Percentiles rank a stretch among this genome's conserved stretches.
Conservation (phyloP, 92 coral and sea anemone genomes). For the Parazoanthus darwini region DNA sequence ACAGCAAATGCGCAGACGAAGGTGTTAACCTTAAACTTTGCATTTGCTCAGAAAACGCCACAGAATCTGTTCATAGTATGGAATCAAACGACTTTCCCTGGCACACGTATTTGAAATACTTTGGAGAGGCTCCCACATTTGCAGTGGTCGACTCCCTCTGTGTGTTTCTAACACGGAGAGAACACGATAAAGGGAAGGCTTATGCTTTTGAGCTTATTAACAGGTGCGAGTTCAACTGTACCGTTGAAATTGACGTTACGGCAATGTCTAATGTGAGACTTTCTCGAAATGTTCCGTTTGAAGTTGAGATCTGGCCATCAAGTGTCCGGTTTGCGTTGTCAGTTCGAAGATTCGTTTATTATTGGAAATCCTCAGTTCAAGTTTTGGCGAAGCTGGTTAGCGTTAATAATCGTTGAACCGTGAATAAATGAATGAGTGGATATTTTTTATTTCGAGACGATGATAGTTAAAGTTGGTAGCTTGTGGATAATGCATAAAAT, state of each 20-base stretch:
- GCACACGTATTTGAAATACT: no score
- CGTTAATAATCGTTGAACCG: background rate
- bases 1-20: constrained; percentile 68
- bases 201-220: constrained; percentile 65
- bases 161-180: constrained; percentile 45
- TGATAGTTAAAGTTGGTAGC: no score
- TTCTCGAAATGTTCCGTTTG: constrained; percentile 62
- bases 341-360: constrained; percentile 35
- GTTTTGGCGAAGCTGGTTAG: background rate
- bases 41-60: constrained; percentile 56
- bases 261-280: constrained; percentile 47
- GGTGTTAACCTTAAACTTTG: constrained; percentile 67
- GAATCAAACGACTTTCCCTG: no score
- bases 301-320: constrained; percentile 48
- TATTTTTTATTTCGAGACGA: no score
- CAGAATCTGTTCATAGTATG: no score
- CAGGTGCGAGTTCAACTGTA: constrained; percentile 47
- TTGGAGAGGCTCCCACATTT: no score
- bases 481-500: no score
- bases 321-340: constrained; percentile 66
- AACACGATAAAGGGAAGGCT: constrained; percentile 47
- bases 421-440: no score
- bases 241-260: constrained; percentile 28
- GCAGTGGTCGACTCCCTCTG: constrained; percentile 14
- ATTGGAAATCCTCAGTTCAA: constrained; percentile 27